Evolutionary conservation across 2,888 invertebrate genomes (phyloP), one percentile per base, ranked within the genome.

Genomic region (Drosophila atripex): DNA sequence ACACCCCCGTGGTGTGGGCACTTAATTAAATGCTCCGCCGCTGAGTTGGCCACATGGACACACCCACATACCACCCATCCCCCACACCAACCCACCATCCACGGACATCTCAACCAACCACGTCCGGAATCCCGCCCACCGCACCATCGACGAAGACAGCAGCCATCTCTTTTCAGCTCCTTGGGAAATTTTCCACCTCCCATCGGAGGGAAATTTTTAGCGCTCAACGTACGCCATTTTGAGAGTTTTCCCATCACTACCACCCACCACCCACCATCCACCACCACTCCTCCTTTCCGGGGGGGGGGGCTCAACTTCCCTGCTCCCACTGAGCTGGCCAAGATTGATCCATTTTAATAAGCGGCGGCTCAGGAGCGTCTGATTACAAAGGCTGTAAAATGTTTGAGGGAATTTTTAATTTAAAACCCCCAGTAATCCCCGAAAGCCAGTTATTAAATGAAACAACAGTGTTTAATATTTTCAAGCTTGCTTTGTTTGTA

Each of bases 291-390:
- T 18, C 18, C 18, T 18, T 18, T 18, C 18, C 18, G 18, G 18
- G 18, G 18, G 18, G 18, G 18, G n/a, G n/a, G n/a, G n/a, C n/a
- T n/a, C n/a, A n/a, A n/a, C n/a, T n/a, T n/a, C n/a, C n/a, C n/a
- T n/a, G n/a, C n/a, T n/a, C n/a, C n/a, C n/a, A n/a, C n/a, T 14
- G 25, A 68, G 38, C 14, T 56, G 6, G 35, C 6, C 63, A 84
- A 87, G 88, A 82, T 87, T 78, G 88, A 82, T 82, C 86, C 82
- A 76, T 70, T 87, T 82, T 85, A 85, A 87, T 82, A 82, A 87
- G 79, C 82, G 23, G 35, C 7, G 71, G 47, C 74, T 73, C 53
- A 53, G 12, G 12, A 45, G 45, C 30, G 69, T 52, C 69, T 69
- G 21, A 49, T 68, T 47, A 50, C 51, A 11, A 52, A 52, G 35